Evolutionary conservation across 2,113 vertebrate species (phyloP).

Genomic region (Thamnaconus septentrionalis): DNA sequence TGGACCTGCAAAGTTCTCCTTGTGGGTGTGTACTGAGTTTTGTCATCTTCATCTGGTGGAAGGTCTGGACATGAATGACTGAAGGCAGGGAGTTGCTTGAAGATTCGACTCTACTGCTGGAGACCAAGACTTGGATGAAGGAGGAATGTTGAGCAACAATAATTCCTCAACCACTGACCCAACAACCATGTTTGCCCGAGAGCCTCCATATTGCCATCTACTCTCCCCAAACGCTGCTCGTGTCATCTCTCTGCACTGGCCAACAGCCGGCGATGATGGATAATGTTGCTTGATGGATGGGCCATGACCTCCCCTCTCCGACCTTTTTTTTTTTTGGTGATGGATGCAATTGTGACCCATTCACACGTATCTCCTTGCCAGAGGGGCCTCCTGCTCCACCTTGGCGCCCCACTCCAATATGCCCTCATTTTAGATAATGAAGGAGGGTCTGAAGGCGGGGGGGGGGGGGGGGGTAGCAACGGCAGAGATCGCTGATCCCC

Average conservation of each 20-base stretch:
- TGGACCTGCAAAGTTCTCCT: no score
- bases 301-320: conserved; percentile 13
- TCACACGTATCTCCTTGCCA: conserved; percentile 37
- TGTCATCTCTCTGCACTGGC: conserved; percentile 53
- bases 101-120: conserved; percentile 47
- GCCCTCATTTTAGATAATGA: conserved; percentile 75
- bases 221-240: conserved; percentile 26
- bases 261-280: conserved; percentile 46
- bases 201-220: background rate
- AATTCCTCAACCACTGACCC: conserved; percentile 30
- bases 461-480: conserved; percentile 62
- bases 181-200: conserved; percentile 26
- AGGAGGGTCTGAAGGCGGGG: conserved; percentile 70
- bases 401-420: conserved; percentile 61
- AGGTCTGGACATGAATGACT: background rate
- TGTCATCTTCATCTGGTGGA: no score
- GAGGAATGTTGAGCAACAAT: conserved; percentile 4
- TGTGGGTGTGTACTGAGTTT: no score
- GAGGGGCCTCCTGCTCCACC: conserved; percentile 53
- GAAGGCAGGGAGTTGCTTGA: conserved; percentile 43
- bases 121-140: conserved; percentile 26
- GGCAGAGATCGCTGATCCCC: conserved; percentile 73
- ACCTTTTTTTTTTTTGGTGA: conserved; percentile 16
- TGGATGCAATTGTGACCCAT: conserved; percentile 49
- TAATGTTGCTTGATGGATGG: conserved; percentile 53